Percentiles rank a stretch among this genome's conserved stretches.
Conservation (phyloP, 2,113 vertebrate genomes). For the Callithrix jacchus region DNA sequence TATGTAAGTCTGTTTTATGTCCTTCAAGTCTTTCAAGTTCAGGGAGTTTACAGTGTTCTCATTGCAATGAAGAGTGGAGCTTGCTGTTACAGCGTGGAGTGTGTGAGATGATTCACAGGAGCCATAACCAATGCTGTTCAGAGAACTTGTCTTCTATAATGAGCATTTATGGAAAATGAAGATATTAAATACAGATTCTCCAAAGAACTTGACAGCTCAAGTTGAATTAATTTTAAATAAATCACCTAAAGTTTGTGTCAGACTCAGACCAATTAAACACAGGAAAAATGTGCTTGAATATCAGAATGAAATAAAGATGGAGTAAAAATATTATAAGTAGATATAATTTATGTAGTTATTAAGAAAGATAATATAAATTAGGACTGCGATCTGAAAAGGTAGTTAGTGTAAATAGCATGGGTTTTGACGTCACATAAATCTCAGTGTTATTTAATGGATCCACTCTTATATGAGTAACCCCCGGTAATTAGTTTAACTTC, state of each 20-base stretch:
- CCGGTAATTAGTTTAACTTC: background rate
- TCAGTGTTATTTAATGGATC: background rate
- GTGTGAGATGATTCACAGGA: background rate
- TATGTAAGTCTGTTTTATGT: accelerated
- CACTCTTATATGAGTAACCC: background rate
- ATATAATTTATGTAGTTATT: constrained; percentile 22
- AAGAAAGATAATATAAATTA: background rate
- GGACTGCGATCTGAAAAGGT: background rate
- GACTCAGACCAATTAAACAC: constrained; percentile 20
- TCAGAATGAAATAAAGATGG: constrained; percentile 3
- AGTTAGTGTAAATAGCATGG: background rate
- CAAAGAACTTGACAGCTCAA: background rate
- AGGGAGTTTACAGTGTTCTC: background rate
- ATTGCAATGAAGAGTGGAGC: background rate
- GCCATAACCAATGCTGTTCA: background rate
- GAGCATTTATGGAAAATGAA: background rate
- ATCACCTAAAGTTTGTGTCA: constrained; percentile 36
- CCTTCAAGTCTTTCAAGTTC: background rate
- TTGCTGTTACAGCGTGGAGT: background rate
- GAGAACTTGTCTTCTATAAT: background rate
- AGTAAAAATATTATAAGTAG: constrained; percentile 8
- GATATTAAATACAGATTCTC: background rate
- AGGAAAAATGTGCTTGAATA: background rate
- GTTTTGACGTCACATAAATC: background rate
- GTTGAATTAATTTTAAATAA: constrained; percentile 54